A percentile compares a stretch with the other conserved stretches of the same genome.
Conservation (phyloP, 2,797 vertebrate species). For the Pygocentrus nattereri region DNA sequence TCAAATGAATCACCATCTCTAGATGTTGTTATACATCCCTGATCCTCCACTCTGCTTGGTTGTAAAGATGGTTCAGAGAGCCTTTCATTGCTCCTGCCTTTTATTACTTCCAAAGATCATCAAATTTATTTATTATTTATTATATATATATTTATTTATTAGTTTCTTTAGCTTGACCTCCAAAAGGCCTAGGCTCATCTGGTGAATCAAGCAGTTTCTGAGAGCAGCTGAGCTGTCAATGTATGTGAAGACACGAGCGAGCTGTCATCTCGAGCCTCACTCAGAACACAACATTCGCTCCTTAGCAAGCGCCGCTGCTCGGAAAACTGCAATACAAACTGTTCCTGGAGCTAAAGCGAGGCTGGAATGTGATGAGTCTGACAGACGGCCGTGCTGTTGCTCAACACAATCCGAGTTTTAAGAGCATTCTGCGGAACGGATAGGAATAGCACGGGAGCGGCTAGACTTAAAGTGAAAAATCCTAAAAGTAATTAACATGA, state of each 20-base stretch:
- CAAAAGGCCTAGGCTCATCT: conserved; percentile 27
- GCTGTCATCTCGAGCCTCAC: conserved; percentile 48
- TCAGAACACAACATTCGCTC: conserved; percentile 41
- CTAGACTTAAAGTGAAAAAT: neutral
- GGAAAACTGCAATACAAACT: conserved; percentile 43
- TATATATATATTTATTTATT: neutral
- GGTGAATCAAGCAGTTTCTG: conserved; percentile 20
- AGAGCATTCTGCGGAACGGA: neutral
- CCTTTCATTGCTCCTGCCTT: too few species aligned
- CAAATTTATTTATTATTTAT: neutral
- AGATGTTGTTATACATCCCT: too few species aligned
- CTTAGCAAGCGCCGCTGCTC: conserved; percentile 37
- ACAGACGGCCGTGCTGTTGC: conserved; percentile 20
- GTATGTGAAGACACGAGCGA: conserved; percentile 35
- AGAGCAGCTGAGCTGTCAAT: conserved; percentile 38
- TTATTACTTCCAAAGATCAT: too few species aligned
- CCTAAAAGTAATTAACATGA: conserved; percentile 8
- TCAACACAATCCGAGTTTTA: conserved; percentile 25
- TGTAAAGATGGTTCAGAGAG: too few species aligned
- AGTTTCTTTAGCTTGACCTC: neutral
- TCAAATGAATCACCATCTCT: too few species aligned
- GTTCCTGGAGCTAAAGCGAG: conserved; percentile 25
- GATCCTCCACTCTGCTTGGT: too few species aligned
- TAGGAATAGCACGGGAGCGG: conserved; percentile 10
- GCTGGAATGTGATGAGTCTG: conserved; percentile 18